phyloP scores from a whole-genome alignment of 2,113 vertebrate genomes.

The Plecturocebus donacophilus region DNA sequence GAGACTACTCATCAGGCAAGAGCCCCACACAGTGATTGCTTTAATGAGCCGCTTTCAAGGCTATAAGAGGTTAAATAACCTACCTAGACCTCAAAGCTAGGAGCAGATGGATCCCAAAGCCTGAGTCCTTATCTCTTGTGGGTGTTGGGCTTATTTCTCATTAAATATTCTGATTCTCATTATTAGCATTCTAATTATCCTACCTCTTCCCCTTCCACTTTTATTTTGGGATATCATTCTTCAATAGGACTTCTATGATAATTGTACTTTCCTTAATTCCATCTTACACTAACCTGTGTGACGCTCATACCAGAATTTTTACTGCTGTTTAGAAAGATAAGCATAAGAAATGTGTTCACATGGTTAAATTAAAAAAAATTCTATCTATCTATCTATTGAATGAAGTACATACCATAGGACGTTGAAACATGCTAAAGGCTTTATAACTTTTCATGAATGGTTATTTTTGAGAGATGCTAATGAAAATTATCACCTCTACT shows the following conservation, averaged over 20 bases:
- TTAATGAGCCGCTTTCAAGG: fast-evolving
- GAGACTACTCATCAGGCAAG: neutral
- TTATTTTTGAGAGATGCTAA: neutral
- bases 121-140: neutral
- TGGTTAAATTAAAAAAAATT: neutral
- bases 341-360: neutral
- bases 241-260: neutral
- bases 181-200: neutral
- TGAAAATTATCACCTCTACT: neutral
- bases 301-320: neutral
- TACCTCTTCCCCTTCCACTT: neutral
- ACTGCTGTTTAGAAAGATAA: neutral
- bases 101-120: neutral
- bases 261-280: neutral
- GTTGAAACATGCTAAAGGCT: neutral
- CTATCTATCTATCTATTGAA: neutral
- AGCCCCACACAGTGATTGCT: fast-evolving
- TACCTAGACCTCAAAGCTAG: neutral
- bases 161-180: neutral
- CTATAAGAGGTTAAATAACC: no score
- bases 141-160: neutral
- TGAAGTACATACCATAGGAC: neutral
- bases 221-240: neutral
- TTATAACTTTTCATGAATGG: neutral
- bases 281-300: neutral